Conservation (phyloP, 2,888 invertebrate species). For the Aelia acuminata region DNA sequence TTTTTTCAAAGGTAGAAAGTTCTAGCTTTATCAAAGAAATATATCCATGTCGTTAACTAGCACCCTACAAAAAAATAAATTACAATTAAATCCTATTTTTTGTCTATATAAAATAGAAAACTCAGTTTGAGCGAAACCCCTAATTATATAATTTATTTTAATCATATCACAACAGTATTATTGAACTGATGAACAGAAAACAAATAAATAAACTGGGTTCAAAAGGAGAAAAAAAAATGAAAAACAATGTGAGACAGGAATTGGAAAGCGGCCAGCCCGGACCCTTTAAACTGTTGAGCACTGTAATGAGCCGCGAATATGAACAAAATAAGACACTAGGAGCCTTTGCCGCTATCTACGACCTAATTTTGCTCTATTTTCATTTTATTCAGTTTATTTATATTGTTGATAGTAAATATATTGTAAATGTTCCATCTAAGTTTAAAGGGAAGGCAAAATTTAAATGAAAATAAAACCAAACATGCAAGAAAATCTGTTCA, state of each 20-base stretch:
- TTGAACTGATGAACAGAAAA: conserved; percentile 25
- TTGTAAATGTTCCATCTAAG: not conserved
- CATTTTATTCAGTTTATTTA: not conserved
- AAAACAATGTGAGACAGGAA: conserved; percentile 11
- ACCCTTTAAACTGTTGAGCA: not conserved
- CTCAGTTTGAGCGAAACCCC: not conserved
- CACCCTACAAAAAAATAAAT: too few relatives aligned
- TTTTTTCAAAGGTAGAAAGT: too few relatives aligned
- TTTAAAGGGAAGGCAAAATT: not conserved
- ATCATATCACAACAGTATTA: not conserved
- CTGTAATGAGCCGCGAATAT: not conserved
- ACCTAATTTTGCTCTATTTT: not conserved
- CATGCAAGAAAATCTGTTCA: too few relatives aligned
- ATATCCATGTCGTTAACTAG: too few relatives aligned
- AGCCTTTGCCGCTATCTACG: not conserved
- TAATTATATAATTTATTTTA: not conserved
- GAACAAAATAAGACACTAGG: not conserved
- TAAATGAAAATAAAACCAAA: not conserved
- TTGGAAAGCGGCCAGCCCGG: not conserved
- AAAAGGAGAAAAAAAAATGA: not conserved
- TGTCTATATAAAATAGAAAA: not conserved
- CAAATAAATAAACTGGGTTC: conserved; percentile 13
- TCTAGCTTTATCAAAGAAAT: too few relatives aligned
- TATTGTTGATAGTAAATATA: not conserved
- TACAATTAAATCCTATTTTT: not conserved